Base-by-base conservation (phyloP, 2,113 vertebrate genomes). In the Coreoperca whiteheadi region DNA sequence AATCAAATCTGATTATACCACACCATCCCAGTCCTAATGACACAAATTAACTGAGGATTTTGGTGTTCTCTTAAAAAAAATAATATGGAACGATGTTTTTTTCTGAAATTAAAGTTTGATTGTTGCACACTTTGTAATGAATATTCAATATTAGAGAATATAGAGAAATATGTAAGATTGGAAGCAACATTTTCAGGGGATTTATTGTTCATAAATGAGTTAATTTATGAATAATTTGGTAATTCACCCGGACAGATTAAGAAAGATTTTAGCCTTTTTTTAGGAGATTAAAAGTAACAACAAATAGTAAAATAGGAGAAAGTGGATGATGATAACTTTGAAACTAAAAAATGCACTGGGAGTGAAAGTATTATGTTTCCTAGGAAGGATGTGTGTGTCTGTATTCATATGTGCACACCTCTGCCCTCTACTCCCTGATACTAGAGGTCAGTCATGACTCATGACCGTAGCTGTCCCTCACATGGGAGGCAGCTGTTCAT, bases 401-500 rank as follows among this genome's bases (percentile, higher is more conserved):
- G 43, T 74, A 69, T 81, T 71, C 67, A 84, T 77, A 78, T 69
- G 61, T 23, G 12, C 20, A 68, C 64, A 81, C 74, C 20, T 85
- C 81, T 74, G 77, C 79, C 86, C 85, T 61, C 70, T 23, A 11
- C 69, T 89, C 71, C 59, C 39, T 34, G 56, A 90, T 39, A 91
- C 68, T 50, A 81, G 57, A 71, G 88, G 81, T 91, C 87, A 88
- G 88, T 91, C 89, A 88, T 82, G 88, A 54, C 85, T 81, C 69
- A 61, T 81, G 84, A 91, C 87, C 64, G 51, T 74, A 82, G 86
- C 87, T 18, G 88, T 88, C 76, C 74, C 82, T 70, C 69, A 59
- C 83, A 74, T 70, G 76, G 89, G 84, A 87, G 84, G 69, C 88
- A 94, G 93, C 93, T 93, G 90, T 86, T 92, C 84, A 86, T 88